These are phyloP conservation scores for Pipistrellus nathusii DNA, from an alignment of 2,797 vertebrate genomes.

Conservation along the genomic window DNA sequence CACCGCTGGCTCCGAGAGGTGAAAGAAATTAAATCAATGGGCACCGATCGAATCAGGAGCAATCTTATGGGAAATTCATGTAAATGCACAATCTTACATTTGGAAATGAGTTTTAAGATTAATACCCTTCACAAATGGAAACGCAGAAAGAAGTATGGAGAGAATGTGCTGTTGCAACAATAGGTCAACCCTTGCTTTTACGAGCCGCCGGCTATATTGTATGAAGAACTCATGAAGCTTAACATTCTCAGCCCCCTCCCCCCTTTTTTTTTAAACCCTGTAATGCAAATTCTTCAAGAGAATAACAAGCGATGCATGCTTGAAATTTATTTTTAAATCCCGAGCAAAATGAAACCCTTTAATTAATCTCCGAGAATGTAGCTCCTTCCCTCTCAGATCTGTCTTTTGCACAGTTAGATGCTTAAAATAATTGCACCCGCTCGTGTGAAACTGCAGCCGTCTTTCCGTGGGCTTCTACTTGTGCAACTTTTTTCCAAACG, in stretches of 20 bases:
- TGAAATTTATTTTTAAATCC: conserved; percentile 85
- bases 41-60: conserved; percentile 78
- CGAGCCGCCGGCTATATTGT: conserved; percentile 56
- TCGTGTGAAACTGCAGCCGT: conserved; percentile 45
- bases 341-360: conserved; percentile 84
- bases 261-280: background rate
- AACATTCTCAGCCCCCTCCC: background rate
- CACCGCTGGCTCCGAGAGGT: conserved; percentile 74
- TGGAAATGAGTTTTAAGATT: conserved; percentile 83
- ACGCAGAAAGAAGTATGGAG: conserved; percentile 60
- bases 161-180: conserved; percentile 46
- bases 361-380: conserved; percentile 84
- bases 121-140: conserved; percentile 80
- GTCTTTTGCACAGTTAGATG: conserved; percentile 77
- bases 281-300: conserved; percentile 79
- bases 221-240: conserved; percentile 62
- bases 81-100: conserved; percentile 80
- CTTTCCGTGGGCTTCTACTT: conserved; percentile 79
- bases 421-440: conserved; percentile 67
- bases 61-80: conserved; percentile 82
- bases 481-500: conserved; percentile 77
- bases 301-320: conserved; percentile 78
- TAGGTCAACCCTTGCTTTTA: conserved; percentile 58
- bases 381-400: conserved; percentile 76
- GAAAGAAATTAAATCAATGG: conserved; percentile 82